Evolutionary conservation across 2,797 vertebrate species (phyloP), one percentile per base, ranked within the genome.

Genomic region (Myotis findleyi): DNA sequence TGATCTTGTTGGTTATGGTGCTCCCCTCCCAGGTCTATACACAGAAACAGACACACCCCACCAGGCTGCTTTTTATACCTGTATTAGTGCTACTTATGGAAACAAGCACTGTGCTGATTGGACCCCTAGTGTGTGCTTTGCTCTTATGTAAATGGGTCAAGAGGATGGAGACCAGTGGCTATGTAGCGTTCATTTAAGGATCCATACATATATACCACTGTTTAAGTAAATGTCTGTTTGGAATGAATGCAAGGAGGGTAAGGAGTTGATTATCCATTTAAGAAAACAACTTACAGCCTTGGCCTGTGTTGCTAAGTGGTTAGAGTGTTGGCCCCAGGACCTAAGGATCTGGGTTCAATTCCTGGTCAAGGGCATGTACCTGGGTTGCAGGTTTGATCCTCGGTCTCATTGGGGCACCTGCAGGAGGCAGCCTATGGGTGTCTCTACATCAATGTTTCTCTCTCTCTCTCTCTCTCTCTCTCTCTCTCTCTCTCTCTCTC

Each of bases 251-350:
- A 7, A 87, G 36, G 85, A 57, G 21, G 4, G 47, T 91, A 87
- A 25, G 41, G 21, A 91, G 62, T 41, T 81, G 57, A 77, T 57
- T 41, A 73, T 68, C 27, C 25, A 86, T 51, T 95, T 81, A 87
- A 85, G 75, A 72, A 84, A 97, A 64, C 2, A 94, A n/a, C n/a
- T 62, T 62, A 62, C 13, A 62, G 59, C 27, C 59, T 62, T 62
- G 27, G 59, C 27, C 27, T 62, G 59, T 14, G 27, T 62, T 62
- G 57, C 57, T 59, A 57, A 57, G 55, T 0, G 11, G 57, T 59
- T 59, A 27, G 25, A 13, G 25, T 59, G 27, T 59, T 59, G 57
- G 57, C 25, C 25, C 25, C 3, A 59, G 57, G 57, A 27, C 57
- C 57, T 59, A 14, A 62, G 59, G 27, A 62, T 62, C 59, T 62